Evolutionary conservation across 2,888 invertebrate species (phyloP), one percentile per base, ranked within the genome.

Genomic region (Mayetiola destructor): DNA sequence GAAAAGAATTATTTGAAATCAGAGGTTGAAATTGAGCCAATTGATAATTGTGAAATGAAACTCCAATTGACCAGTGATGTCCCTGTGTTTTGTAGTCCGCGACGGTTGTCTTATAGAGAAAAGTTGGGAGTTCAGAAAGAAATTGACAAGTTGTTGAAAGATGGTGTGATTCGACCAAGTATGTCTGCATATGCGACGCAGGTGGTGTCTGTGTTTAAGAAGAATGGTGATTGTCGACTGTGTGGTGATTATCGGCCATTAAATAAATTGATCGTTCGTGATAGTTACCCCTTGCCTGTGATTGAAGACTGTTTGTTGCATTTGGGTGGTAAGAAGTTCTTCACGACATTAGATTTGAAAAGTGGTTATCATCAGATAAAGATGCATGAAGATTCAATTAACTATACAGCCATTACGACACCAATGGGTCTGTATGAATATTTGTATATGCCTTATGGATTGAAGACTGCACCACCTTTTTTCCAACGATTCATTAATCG

Each of bases 351-450:
- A 8, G 63, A 65, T 59, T 23, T 63, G 16, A 61, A 59, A 54
- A 61, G 58, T 55, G 63, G 62, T 3, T 64, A 64, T 37, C 58
- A 62, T 42, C 63, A 63, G 36, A 52, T 63, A 8, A 29, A 27
- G 5, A 56, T 64, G 39, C 57, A 59, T 4, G 55, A 58, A n/a
- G 59, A 61, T 10, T 62, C 62, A 5, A 59, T 62, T 10, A 58
- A 59, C 30, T 62, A 58, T 54, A 62, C 62, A 2, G 58, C 60
- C 3, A 63, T 64, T 42, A 60, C 64, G 1, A 62, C 62, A 9
- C 63, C 62, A 3, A 42, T 61, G 16, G 64, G 65, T 5, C 64
- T 64, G 52, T 64, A 58, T 40, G 64, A 65, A 59, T 65, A 58
- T 40, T 6, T 59, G 5, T 59, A 59, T 20, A 62, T 65, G 62